A percentile compares a stretch with the other conserved stretches of the same genome.
Evolutionary conservation across 2,888 invertebrate species (phyloP).

Genomic region (Caenorhabditis wallacei): DNA sequence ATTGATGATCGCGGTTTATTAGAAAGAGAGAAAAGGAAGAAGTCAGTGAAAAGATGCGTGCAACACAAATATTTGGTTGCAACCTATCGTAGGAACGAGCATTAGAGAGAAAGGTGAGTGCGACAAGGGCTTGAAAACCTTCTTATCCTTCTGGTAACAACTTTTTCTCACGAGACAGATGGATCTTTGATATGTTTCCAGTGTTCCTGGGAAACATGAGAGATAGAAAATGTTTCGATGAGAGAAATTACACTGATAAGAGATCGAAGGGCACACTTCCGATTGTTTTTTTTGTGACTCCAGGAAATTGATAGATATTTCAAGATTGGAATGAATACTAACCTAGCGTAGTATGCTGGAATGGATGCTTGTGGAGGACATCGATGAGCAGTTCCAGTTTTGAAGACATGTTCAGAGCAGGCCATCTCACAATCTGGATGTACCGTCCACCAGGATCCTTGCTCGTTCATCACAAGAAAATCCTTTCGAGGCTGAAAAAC

Average conservation of each 20-base stretch:
- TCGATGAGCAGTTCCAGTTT: conserved; percentile 66
- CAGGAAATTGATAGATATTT: not conserved
- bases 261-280: conserved; percentile 50
- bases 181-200: conserved; percentile 51
- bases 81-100: conserved; percentile 54
- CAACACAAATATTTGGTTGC: conserved; percentile 62
- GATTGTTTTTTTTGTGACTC: conserved; percentile 12
- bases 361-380: conserved; percentile 70
- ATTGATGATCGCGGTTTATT: conserved; percentile 60
- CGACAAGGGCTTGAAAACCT: conserved; percentile 34
- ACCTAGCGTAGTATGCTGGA: conserved; percentile 61
- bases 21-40: conserved; percentile 17
- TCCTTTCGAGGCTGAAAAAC: conserved; percentile 76
- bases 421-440: conserved; percentile 73
- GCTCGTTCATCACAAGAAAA: conserved; percentile 75
- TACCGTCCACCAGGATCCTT: conserved; percentile 76
- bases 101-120: conserved; percentile 16
- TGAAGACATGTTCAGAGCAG: conserved; percentile 72
- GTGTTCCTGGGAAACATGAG: conserved; percentile 39
- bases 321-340: not conserved
- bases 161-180: conserved; percentile 35
- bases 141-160: conserved; percentile 18
- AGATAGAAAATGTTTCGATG: conserved; percentile 17
- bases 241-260: conserved; percentile 57
- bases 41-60: conserved; percentile 35